Evolutionary conservation across 1,140 invertebrate species (phyloP).

Genomic region (Caenorhabditis latens): DNA sequence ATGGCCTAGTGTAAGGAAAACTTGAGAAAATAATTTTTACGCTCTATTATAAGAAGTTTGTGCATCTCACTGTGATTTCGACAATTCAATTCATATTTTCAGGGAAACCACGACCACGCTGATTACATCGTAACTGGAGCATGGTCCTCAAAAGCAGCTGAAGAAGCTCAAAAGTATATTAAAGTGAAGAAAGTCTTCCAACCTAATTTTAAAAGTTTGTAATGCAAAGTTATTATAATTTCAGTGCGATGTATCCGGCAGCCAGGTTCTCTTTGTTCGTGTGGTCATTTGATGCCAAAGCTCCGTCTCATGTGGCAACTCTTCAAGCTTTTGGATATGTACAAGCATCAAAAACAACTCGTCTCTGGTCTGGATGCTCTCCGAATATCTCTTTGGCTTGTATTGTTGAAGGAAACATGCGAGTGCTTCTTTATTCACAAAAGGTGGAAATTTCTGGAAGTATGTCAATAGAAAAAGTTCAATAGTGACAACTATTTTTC

Average conservation of each 20-base stretch:
- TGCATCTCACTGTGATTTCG: too few species aligned
- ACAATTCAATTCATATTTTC: neutral
- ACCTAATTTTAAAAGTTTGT: too few species aligned
- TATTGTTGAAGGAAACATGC: slow-evolving; percentile 19
- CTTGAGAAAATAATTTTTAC: too few species aligned
- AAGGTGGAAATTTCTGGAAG: slow-evolving; percentile 38
- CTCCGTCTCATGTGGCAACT: slow-evolving; percentile 13
- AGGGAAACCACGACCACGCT: slow-evolving; percentile 70
- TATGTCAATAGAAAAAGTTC: neutral
- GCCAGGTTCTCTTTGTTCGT: slow-evolving; percentile 3
- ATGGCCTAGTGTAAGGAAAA: too few species aligned
- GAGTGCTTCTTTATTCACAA: slow-evolving; percentile 18
- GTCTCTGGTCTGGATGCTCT: slow-evolving; percentile 26
- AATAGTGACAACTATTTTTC: neutral
- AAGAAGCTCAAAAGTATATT: slow-evolving; percentile 94
- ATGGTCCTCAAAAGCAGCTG: slow-evolving; percentile 94
- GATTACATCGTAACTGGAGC: slow-evolving; percentile 83
- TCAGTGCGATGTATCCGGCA: slow-evolving; percentile 24
- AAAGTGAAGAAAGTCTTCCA: slow-evolving; percentile 85
- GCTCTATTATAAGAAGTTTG: too few species aligned
- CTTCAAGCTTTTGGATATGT: slow-evolving; percentile 46
- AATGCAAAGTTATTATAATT: too few species aligned
- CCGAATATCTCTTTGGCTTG: slow-evolving; percentile 19
- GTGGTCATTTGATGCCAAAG: neutral
- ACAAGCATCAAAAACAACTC: slow-evolving; percentile 21